These are phyloP conservation scores for Pocillopora damicornis DNA, from an alignment of 64 coral and sea anemone species.

Conservation along the genomic window DNA sequence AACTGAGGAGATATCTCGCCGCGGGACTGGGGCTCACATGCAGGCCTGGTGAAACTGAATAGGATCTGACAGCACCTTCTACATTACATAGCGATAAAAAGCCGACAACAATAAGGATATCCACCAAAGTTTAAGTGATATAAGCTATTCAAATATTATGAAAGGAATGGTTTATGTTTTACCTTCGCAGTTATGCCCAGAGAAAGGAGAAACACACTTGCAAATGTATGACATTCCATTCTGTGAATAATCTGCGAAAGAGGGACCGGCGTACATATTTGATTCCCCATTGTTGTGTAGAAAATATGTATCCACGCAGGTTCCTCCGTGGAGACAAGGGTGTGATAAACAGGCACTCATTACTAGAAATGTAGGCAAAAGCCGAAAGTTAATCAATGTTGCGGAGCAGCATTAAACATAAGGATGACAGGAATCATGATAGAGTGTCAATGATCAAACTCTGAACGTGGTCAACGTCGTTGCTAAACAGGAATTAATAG, in stretches of 20 bases:
- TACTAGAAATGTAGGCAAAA: slow-evolving; percentile 39
- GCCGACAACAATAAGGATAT: too few relatives aligned
- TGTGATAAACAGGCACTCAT: slow-evolving; percentile 86
- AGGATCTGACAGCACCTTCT: too few relatives aligned
- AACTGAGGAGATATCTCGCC: too few relatives aligned
- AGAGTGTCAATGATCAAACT: too few relatives aligned
- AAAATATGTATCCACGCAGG: slow-evolving; percentile 81
- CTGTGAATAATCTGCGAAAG: not conserved
- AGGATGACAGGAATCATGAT: too few relatives aligned
- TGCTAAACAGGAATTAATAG: too few relatives aligned
- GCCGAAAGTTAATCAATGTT: not conserved
- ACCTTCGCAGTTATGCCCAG: slow-evolving; percentile 80
- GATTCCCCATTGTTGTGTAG: slow-evolving; percentile 45
- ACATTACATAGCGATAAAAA: too few relatives aligned
- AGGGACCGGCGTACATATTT: slow-evolving; percentile 34
- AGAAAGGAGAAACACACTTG: slow-evolving; percentile 67
- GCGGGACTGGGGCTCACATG: not conserved
- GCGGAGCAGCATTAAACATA: not conserved
- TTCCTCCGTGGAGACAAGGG: slow-evolving; percentile 94
- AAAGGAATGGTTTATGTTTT: not conserved
- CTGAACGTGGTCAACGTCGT: too few relatives aligned
- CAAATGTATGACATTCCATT: slow-evolving; percentile 62
- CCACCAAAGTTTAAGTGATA: too few relatives aligned
- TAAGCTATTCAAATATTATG: too few relatives aligned
- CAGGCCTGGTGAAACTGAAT: too few relatives aligned